Evolutionary conservation across 37 sponge, comb jelly and placozoan genomes (phyloP).

Genomic region (Spongia lamella): DNA sequence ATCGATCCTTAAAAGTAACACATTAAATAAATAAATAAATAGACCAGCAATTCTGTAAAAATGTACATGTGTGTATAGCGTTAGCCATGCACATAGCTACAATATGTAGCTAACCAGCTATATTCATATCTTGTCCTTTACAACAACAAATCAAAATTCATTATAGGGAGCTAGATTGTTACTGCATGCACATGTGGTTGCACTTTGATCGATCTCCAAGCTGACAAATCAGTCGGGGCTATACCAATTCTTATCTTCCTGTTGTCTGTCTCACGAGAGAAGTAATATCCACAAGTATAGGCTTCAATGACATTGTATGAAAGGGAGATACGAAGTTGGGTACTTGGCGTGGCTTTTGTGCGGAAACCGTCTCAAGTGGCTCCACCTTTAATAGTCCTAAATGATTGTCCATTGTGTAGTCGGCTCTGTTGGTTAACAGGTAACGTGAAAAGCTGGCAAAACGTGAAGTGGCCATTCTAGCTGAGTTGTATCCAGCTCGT

Average conservation of each 20-base stretch:
- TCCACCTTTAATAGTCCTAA: too few species aligned
- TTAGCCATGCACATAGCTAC: too few species aligned
- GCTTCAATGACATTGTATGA: conserved; percentile 59
- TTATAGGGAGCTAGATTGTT: too few species aligned
- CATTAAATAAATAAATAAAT: too few species aligned
- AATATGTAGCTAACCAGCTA: too few species aligned
- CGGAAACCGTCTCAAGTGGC: neutral
- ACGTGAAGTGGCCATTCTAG: neutral
- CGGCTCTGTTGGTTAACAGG: neutral
- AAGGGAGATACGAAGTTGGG: conserved; percentile 71
- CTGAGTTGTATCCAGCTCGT: conserved; percentile 41
- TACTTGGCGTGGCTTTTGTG: neutral
- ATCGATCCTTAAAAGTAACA: too few species aligned
- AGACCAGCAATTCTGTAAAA: too few species aligned
- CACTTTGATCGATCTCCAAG: conserved; percentile 53
- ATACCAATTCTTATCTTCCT: conserved; percentile 68
- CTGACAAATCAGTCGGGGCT: conserved; percentile 60
- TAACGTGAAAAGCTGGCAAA: conserved; percentile 59
- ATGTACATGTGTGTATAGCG: too few species aligned
- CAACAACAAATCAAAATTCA: too few species aligned
- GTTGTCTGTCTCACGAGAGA: conserved; percentile 68
- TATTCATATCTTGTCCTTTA: too few species aligned
- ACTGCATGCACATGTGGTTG: neutral
- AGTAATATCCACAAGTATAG: conserved; percentile 84
- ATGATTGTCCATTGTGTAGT: too few species aligned